These are phyloP conservation scores for Hyles euphorbiae DNA, from an alignment of 1,140 invertebrate genomes.

Conservation along the genomic window DNA sequence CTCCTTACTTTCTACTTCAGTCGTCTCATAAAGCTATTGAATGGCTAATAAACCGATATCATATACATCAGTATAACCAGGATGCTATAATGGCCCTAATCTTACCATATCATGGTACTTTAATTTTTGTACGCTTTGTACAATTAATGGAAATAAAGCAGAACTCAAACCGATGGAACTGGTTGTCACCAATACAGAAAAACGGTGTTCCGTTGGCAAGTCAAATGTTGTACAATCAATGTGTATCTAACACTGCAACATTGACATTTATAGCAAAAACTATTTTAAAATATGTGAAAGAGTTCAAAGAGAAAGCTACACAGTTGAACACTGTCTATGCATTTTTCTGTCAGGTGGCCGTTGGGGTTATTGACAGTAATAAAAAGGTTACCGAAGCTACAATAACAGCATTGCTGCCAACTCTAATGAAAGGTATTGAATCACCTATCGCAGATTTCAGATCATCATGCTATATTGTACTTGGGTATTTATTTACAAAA, in stretches of 20 bases:
- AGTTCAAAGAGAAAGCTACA: constrained; percentile 76
- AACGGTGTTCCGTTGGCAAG: constrained; percentile 83
- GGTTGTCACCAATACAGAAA: constrained; percentile 85
- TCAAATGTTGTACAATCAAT: constrained; percentile 83
- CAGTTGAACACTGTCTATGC: constrained; percentile 83
- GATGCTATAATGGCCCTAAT: constrained; percentile 87
- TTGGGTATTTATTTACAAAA: constrained; percentile 81
- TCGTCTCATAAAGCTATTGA: constrained; percentile 92
- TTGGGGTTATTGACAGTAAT: constrained; percentile 80
- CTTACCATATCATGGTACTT: constrained; percentile 94
- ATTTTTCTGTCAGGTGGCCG: constrained; percentile 85
- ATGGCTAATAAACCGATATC: constrained; percentile 93
- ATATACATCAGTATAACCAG: constrained; percentile 91
- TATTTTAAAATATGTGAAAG: constrained; percentile 80
- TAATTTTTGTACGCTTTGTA: constrained; percentile 89
- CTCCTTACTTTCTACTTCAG: constrained; percentile 91
- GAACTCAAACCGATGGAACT: constrained; percentile 83
- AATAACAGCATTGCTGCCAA: constrained; percentile 82
- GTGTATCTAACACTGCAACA: constrained; percentile 81
- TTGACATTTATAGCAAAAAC: constrained; percentile 85
- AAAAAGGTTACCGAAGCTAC: constrained; percentile 80
- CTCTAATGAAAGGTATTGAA: constrained; percentile 81
- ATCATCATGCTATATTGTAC: constrained; percentile 84
- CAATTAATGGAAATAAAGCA: constrained; percentile 84
- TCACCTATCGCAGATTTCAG: constrained; percentile 82